Base-by-base conservation (phyloP, 2,113 vertebrate genomes). In the Saguinus imperator region DNA sequence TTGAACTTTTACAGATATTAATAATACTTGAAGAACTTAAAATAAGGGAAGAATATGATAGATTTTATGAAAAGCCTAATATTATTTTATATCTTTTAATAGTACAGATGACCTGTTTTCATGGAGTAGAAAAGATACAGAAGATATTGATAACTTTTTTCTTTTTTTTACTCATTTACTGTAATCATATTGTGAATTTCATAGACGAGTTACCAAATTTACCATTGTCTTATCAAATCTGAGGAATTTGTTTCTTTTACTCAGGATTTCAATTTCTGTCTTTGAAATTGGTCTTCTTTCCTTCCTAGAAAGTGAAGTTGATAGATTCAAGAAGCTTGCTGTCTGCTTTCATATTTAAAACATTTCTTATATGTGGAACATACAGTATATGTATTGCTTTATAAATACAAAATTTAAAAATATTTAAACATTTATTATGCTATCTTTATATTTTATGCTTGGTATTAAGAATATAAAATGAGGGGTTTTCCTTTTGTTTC, bases 291-390 rank as follows among this genome's bases (percentile, higher is more conserved):
- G 20, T 57, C 29, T 87, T 73, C 37, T 94, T 75, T 85, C 10
- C 77, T 85, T 92, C 50, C 21, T 83, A 72, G 50, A 95, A 64
- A 89, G 25, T 61, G 27, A 73, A 85, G 13, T 92, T 92, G 77
- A 29, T 90, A 80, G 20, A 70, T 84, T 95, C 16, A 95, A 68
- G 61, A 70, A 87, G 43, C 12, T 89, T 90, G 43, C 16, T 70
- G 32, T 97, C 82, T 94, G 52, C 87, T 91, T 86, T 21, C 9
- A 50, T 23, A 66, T 86, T 91, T 75, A 72, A 96, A 89, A 91
- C 79, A n/a, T 82, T 87, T 89, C 10, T 75, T 86, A 57, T 58
- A 61, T 8, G 43, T 52, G 14, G 12, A 40, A 66, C 68, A 83
- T 66, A n/a, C 2, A n/a, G 5, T 55, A 79, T 93, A 37, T 77